Base-by-base conservation (phyloP, 2,797 vertebrate genomes). In the Threskiornis aethiopicus region DNA sequence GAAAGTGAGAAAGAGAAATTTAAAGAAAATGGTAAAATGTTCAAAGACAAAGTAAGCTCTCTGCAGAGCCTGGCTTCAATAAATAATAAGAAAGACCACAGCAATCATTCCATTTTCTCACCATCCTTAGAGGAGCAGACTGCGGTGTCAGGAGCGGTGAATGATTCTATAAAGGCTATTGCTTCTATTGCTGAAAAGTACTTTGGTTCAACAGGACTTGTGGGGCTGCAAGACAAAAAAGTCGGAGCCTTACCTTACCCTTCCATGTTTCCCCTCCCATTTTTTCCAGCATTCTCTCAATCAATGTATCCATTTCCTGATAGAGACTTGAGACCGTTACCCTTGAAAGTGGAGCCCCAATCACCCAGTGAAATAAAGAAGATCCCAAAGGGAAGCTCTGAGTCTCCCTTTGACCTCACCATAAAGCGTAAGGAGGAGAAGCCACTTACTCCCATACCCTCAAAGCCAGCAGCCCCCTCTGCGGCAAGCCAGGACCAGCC, bases 121-220 rank as follows among this genome's bases (percentile, higher is more conserved):
- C 99, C 99, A 96, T 98, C 99, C 97, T 98, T 99, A 98, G 99
- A 99, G 92, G 99, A 99, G 98, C 99, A 99, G 96, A 99, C 99
- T 94, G 99, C 99, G 80, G 99, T 99, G 97, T 99, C 99, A 91
- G 99, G 99, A 97, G 99, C 99, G 89, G 99, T 99, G 97, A 99
- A 99, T 98, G 99, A 99, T 99, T 99, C 99, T 98, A 99, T 99
- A 98, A 99, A 99, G 98, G 99, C 99, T 98, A 99, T 99, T 97
- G 99, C 99, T 97, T 99, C 99, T 97, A 99, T 99, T 98, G 99
- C 99, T 95, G 99, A 99, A 98, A 99, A 99, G 98, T 99, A 99
- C 98, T 99, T 99, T 99, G 99, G 99, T 98, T 99, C 99, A 89
- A 99, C 99, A 93, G 99, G 99, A 98, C 99, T 99, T 97, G 99